Conservation (phyloP, 2,888 invertebrate species). For the Resseliella maxima region DNA sequence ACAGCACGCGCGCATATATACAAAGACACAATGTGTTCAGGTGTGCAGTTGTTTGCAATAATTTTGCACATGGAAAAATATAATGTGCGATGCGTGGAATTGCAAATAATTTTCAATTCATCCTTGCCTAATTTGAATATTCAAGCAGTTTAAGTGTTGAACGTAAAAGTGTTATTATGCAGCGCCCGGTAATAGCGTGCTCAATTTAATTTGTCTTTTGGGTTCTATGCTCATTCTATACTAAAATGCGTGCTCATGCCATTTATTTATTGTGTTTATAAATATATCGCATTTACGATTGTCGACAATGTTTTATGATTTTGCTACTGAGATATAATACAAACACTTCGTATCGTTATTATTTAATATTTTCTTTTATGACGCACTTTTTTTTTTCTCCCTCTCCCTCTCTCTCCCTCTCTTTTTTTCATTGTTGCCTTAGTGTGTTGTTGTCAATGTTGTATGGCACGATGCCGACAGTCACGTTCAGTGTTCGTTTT, state of each 20-base stretch:
- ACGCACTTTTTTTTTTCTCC: not conserved
- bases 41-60: not conserved
- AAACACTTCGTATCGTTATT: not conserved
- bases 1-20: no score
- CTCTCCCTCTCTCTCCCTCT: not conserved
- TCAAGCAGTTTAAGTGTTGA: not conserved
- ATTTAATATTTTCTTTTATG: no score
- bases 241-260: slow-evolving; percentile 5
- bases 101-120: slow-evolving; percentile 30
- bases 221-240: not conserved
- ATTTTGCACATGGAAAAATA: not conserved
- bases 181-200: slow-evolving; percentile 14
- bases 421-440: no score
- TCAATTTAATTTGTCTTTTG: slow-evolving; percentile 33
- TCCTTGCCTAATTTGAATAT: slow-evolving; percentile 1
- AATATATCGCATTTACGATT: not conserved
- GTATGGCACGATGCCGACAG: not conserved
- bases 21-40: not conserved
- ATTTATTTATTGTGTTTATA: not conserved
- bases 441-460: no score
- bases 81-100: not conserved
- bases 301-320: slow-evolving; percentile 6
- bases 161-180: not conserved
- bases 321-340: not conserved
- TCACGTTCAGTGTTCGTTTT: not conserved